phyloP scores from a whole-genome alignment of 2,113 vertebrate species.

The Scytalopus superciliaris region DNA sequence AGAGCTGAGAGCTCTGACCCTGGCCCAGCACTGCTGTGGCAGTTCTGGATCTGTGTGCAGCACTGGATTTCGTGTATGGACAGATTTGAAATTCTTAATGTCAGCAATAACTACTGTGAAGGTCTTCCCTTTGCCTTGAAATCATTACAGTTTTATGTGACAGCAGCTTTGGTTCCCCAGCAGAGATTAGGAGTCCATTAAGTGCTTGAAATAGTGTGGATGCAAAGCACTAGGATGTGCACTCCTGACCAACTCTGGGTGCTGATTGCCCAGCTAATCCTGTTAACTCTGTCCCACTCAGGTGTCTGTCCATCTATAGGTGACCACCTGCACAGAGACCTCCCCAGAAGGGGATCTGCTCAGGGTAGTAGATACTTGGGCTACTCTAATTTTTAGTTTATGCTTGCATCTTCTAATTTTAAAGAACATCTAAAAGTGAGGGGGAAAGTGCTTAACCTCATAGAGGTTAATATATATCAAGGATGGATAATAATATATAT shows the following conservation, averaged over 20 bases:
- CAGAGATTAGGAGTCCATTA: conserved; percentile 13
- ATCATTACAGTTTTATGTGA: background rate
- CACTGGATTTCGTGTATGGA: background rate
- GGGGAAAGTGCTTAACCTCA: background rate
- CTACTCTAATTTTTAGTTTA: background rate
- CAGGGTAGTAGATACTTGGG: background rate
- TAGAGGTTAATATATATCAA: background rate
- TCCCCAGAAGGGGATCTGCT: background rate
- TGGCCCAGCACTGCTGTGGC: background rate
- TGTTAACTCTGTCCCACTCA: background rate
- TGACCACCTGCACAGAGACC: background rate
- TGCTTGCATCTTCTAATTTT: background rate
- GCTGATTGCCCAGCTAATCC: background rate
- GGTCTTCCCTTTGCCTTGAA: conserved; percentile 8
- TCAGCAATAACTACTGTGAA: background rate
- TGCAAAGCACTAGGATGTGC: background rate
- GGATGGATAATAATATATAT: background rate
- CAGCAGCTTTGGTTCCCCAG: conserved; percentile 8
- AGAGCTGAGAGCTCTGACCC: background rate
- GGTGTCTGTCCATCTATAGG: background rate
- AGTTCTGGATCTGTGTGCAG: background rate
- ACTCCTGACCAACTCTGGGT: background rate
- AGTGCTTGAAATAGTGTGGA: background rate
- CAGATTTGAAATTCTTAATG: background rate
- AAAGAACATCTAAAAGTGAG: background rate